Percentiles rank a stretch among this genome's conserved stretches.
phyloP scores from a whole-genome alignment of 2,888 invertebrate species.

The Tetropium fuscum region DNA sequence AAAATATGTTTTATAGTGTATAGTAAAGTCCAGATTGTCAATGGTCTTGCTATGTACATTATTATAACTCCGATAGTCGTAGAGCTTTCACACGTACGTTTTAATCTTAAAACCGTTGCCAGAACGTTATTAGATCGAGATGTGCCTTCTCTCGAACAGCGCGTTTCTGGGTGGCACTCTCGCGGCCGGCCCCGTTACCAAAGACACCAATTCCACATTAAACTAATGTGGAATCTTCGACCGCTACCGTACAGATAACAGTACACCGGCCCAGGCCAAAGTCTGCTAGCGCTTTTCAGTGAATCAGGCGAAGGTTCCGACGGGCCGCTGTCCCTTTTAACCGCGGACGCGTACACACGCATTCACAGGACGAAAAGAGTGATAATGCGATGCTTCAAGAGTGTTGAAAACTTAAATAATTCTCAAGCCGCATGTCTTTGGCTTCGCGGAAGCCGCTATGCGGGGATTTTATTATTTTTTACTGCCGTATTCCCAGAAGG shows the following conservation, averaged over 20 bases:
- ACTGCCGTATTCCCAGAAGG: not conserved
- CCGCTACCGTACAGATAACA: conserved; percentile 65
- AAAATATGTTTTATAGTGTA: too few species aligned
- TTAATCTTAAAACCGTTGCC: too few species aligned
- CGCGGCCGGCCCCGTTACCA: conserved; percentile 57
- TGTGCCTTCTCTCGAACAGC: too few species aligned
- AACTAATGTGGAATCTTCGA: conserved; percentile 59
- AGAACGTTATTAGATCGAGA: too few species aligned
- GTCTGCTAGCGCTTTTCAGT: conserved; percentile 13
- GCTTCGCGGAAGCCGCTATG: conserved; percentile 31
- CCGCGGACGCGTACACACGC: conserved; percentile 38
- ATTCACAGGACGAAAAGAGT: conserved; percentile 42
- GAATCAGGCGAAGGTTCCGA: not conserved
- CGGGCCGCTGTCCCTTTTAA: conserved; percentile 60
- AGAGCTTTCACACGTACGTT: too few species aligned
- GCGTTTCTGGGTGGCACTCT: conserved; percentile 62
- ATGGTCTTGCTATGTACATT: too few species aligned
- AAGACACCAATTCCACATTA: conserved; percentile 64
- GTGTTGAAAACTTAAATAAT: conserved; percentile 65
- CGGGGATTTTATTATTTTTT: conserved; percentile 27
- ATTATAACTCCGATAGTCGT: too few species aligned
- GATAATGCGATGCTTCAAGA: conserved; percentile 64
- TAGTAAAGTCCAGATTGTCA: too few species aligned
- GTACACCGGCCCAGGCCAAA: conserved; percentile 51
- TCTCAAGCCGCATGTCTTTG: conserved; percentile 55